A percentile compares a stretch with the other conserved stretches of the same genome.
phyloP scores from a whole-genome alignment of 64 coral and sea anemone genomes.

The Porites australiensis region DNA sequence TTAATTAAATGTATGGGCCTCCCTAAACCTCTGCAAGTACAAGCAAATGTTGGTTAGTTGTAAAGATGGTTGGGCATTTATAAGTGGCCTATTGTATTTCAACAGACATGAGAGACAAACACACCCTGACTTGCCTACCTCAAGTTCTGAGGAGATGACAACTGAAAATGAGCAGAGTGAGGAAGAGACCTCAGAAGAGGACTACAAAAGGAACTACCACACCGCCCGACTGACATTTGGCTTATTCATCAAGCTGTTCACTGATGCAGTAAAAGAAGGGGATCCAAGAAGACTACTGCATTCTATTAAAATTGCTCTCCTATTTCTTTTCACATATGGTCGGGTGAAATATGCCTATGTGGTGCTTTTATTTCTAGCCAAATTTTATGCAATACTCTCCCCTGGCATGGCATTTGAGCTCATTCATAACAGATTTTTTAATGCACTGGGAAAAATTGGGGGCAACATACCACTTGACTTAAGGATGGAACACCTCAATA shows the following conservation, averaged over 20 bases:
- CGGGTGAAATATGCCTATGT: constrained; percentile 57
- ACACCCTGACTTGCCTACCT: neutral
- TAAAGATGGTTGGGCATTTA: neutral
- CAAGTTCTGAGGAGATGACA: neutral
- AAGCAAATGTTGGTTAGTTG: neutral
- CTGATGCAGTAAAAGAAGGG: constrained; percentile 65
- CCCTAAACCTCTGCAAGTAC: neutral
- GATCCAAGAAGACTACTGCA: constrained; percentile 35
- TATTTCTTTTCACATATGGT: constrained; percentile 22
- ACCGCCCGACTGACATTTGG: constrained; percentile 30
- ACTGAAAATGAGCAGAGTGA: neutral
- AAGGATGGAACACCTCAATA: constrained; percentile 51
- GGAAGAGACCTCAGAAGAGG: neutral
- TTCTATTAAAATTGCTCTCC: constrained; percentile 53
- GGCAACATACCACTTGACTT: constrained; percentile 55
- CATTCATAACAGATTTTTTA: constrained; percentile 24
- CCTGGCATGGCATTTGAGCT: constrained; percentile 47
- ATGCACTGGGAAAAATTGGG: constrained; percentile 37
- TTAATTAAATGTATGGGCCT: neutral
- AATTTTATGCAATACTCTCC: constrained; percentile 37
- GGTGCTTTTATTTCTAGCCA: constrained; percentile 32
- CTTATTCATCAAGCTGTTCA: constrained; percentile 16
- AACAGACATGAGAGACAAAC: neutral
- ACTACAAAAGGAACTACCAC: constrained; percentile 46
- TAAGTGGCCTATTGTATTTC: neutral